These are phyloP conservation scores for Trachurus trachurus DNA, from an alignment of 2,797 vertebrate genomes.

Conservation along the genomic window DNA sequence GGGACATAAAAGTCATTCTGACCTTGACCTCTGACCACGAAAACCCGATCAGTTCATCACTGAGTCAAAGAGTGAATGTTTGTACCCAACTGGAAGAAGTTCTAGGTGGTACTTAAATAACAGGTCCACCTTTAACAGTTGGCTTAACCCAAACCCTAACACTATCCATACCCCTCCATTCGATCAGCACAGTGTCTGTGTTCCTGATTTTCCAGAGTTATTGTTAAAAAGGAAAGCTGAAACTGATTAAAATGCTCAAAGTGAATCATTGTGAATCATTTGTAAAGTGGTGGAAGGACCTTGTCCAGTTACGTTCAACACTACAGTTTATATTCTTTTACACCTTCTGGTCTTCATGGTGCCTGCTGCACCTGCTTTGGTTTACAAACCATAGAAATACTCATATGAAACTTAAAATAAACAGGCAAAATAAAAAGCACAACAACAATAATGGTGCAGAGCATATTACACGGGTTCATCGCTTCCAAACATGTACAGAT, in stretches of 20 bases:
- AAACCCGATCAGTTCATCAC: no score
- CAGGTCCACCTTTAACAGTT: no score
- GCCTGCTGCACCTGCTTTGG: background rate
- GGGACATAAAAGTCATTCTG: no score
- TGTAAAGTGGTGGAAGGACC: background rate
- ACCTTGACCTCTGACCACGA: no score
- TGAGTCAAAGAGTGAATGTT: no score
- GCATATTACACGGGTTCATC: background rate
- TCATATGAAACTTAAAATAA: background rate
- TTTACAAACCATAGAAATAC: background rate
- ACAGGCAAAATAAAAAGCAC: background rate
- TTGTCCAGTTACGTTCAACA: background rate
- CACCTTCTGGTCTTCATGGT: conserved; percentile 6
- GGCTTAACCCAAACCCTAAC: no score
- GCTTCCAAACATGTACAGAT: background rate
- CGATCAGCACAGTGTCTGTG: no score
- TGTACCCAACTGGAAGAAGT: no score
- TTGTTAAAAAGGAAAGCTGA: background rate
- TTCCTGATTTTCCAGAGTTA: background rate
- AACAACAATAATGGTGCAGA: conserved; percentile 1
- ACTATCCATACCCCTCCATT: background rate
- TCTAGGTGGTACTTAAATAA: no score
- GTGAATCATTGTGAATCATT: background rate
- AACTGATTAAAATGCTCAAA: background rate
- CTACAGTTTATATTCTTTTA: background rate